phyloP scores from a whole-genome alignment of 2,888 invertebrate genomes.

The Periphyllus acericola region DNA sequence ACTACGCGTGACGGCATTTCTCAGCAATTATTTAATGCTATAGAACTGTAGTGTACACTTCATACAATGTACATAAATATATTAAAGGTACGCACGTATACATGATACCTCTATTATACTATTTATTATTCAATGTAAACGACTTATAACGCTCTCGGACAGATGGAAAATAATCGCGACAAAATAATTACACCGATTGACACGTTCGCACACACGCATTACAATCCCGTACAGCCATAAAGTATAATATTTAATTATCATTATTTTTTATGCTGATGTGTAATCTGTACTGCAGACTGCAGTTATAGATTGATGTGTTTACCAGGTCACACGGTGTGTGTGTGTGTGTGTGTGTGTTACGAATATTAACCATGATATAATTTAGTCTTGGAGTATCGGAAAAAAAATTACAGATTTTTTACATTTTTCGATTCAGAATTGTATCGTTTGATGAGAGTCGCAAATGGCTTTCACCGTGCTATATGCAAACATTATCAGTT shows the following conservation, averaged over 20 bases:
- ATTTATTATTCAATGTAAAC: slow-evolving; percentile 11
- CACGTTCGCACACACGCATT: neutral
- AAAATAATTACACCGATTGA: slow-evolving; percentile 4
- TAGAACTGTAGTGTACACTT: neutral
- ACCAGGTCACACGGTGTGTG: neutral
- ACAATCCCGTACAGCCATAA: neutral
- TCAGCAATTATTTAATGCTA: neutral
- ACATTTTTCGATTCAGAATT: no score
- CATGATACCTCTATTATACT: neutral
- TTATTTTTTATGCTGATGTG: neutral
- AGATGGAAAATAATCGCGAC: slow-evolving; percentile 28
- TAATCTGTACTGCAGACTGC: neutral
- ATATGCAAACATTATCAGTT: no score
- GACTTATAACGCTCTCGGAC: neutral
- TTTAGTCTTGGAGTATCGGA: neutral
- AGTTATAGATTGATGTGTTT: neutral
- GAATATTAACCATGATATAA: no score
- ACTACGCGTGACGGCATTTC: slow-evolving; percentile 19
- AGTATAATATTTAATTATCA: neutral
- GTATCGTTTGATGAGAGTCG: neutral
- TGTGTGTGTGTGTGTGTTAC: no score
- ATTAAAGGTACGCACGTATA: neutral
- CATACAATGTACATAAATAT: no score
- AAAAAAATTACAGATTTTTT: neutral
- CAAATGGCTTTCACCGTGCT: neutral